phyloP scores from a whole-genome alignment of 2,888 invertebrate species.

The Prenolepis imparis region DNA sequence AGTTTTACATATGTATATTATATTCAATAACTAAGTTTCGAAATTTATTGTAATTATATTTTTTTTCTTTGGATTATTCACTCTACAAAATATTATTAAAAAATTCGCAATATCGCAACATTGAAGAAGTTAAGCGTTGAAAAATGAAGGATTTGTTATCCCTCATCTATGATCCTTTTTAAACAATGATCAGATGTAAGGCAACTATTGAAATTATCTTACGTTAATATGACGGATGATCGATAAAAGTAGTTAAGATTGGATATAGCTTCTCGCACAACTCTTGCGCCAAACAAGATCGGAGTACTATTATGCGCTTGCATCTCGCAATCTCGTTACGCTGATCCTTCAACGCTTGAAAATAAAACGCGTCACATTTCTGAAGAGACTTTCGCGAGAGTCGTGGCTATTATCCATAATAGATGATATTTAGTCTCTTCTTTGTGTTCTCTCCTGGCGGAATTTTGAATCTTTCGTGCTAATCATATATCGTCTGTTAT shows the following conservation, averaged over 20 bases:
- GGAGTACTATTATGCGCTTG: slow-evolving; percentile 41
- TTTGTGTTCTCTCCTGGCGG: background rate
- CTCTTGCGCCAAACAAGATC: slow-evolving; percentile 19
- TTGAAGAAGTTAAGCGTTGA: background rate
- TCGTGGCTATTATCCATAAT: no score
- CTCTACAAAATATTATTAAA: background rate
- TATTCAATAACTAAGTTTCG: background rate
- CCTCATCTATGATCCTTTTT: slow-evolving; percentile 16
- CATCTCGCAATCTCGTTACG: slow-evolving; percentile 30
- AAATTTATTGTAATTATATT: background rate
- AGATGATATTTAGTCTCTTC: background rate
- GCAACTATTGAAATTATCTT: slow-evolving; percentile 41
- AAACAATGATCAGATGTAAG: slow-evolving; percentile 18
- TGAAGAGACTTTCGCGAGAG: background rate
- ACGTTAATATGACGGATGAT: slow-evolving; percentile 45
- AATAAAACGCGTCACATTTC: slow-evolving; percentile 26
- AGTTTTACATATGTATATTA: background rate
- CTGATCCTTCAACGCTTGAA: slow-evolving; percentile 19
- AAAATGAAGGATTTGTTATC: background rate
- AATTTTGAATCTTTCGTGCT: background rate
- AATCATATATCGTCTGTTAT: slow-evolving; percentile 4
- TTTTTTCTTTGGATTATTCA: background rate
- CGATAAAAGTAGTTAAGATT: slow-evolving; percentile 50
- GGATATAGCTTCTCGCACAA: slow-evolving; percentile 29
- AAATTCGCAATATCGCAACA: slow-evolving; percentile 9